Evolutionary conservation across 2,888 invertebrate genomes (phyloP).

Genomic region (Lottia gigantea): DNA sequence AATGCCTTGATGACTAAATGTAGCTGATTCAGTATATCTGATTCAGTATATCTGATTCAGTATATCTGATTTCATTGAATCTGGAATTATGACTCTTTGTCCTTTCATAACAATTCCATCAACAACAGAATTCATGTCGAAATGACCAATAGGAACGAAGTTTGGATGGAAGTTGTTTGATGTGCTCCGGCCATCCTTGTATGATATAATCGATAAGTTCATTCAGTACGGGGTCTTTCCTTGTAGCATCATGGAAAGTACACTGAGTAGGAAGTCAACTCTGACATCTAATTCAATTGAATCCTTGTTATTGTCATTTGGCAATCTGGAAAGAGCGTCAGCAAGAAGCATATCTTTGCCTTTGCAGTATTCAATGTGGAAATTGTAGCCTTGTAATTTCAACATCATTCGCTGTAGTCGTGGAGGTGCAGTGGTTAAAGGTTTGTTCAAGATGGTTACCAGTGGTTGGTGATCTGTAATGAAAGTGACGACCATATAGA

Average conservation of each 20-base stretch:
- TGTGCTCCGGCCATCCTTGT: conserved; percentile 20
- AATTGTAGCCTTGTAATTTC: conserved; percentile 31
- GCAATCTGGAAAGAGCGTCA: conserved; percentile 27
- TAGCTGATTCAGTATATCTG: conserved; percentile 23
- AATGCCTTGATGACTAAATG: conserved; percentile 25
- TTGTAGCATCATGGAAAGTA: not conserved
- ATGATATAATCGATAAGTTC: not conserved
- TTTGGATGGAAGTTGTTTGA: conserved; percentile 14
- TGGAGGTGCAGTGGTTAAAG: conserved; percentile 24
- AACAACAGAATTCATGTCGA: conserved; percentile 23
- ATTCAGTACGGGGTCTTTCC: not conserved
- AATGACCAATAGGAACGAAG: conserved; percentile 21
- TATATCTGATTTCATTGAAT: conserved; percentile 18
- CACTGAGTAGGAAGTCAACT: not conserved
- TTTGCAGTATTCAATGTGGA: conserved; percentile 23
- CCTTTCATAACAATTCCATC: conserved; percentile 30
- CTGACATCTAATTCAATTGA: not conserved
- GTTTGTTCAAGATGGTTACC: conserved; percentile 26
- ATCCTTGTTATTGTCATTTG: not conserved
- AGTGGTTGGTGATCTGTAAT: conserved; percentile 29
- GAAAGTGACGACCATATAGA: conserved; percentile 25
- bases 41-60: conserved; percentile 21
- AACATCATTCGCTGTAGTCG: conserved; percentile 31
- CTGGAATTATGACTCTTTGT: too few species aligned
- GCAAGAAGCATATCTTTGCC: conserved; percentile 31